These are phyloP conservation scores for Vultur gryphus DNA, from an alignment of 2,797 vertebrate genomes.

Conservation along the genomic window DNA sequence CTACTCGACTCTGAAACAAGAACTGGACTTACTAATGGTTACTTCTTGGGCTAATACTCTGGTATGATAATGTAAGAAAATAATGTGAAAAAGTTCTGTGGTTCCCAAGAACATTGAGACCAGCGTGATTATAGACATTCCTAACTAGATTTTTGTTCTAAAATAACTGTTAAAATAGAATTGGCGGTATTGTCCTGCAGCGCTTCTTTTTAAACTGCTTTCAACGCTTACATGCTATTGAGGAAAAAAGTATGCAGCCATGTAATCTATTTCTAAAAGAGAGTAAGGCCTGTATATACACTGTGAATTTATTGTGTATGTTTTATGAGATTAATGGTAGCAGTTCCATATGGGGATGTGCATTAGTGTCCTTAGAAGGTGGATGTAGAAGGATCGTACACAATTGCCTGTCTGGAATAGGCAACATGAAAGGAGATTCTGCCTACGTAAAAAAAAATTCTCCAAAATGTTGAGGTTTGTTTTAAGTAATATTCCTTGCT, in stretches of 20 bases:
- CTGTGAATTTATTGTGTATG: background rate
- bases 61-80: background rate
- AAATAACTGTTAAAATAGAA: background rate
- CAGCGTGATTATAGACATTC: fast-evolving
- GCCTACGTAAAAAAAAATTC: fast-evolving
- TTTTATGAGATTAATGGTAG: background rate
- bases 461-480: background rate
- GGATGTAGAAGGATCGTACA: fast-evolving
- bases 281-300: background rate
- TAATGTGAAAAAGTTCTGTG: background rate
- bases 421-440: background rate
- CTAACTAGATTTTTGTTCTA: background rate
- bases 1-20: background rate
- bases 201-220: background rate
- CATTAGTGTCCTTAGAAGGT: background rate
- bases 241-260: background rate
- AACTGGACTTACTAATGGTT: background rate
- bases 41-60: background rate
- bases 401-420: background rate
- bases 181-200: background rate
- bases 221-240: fast-evolving
- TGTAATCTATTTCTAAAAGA: background rate
- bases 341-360: background rate
- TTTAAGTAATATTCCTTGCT: background rate
- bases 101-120: background rate